Evolutionary conservation across 2,797 vertebrate genomes (phyloP), one percentile per base, ranked within the genome.

Genomic region (Oceanodroma leucorhoa): DNA sequence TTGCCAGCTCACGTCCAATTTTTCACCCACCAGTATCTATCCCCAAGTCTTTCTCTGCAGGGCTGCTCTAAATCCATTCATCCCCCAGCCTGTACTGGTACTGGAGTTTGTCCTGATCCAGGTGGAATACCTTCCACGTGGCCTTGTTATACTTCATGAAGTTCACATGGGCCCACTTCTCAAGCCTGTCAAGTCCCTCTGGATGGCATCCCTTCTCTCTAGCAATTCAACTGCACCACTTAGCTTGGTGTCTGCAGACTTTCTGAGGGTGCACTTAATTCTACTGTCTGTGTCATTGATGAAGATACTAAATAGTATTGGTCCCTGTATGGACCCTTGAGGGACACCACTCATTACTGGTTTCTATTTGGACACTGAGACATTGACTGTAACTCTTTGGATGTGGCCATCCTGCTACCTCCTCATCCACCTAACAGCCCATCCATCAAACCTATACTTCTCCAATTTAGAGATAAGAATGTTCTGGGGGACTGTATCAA

Each of bases 311-410:
- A 67, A 58, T 12, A 77, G 3, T 41, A 34, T 0, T 40, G 10
- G 22, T 32, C 24, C 51, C 19, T 19, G 7, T 11, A 24, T 1
- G 1, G 53, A 34, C 27, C 22, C n/a, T 1, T 1, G 29, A 36
- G 36, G 58, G 55, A 1, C 36, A 65, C 8, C 41, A 40, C 10
- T 54, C 18, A 19, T 4, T 34, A 24, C 1, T 34, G 27, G 22
- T 66, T 79, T 78, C 18, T 22, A 57, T 27, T 30, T 57, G 77
- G 22, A 66, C n/a, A 20, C 16, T 38, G 62, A 38, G 27, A 10
- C 29, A 16, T 46, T 46, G 51, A 38, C 41, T 46, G 10, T 66
- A 57, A 57, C 27, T 46, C 40, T 66, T 26, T 40, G 45, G 30
- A 50, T 1, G 3, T 19, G 40, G 30, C 45, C 23, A 34, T 22